Conservation (phyloP, 2,113 vertebrate species). For the Raja brachyura region DNA sequence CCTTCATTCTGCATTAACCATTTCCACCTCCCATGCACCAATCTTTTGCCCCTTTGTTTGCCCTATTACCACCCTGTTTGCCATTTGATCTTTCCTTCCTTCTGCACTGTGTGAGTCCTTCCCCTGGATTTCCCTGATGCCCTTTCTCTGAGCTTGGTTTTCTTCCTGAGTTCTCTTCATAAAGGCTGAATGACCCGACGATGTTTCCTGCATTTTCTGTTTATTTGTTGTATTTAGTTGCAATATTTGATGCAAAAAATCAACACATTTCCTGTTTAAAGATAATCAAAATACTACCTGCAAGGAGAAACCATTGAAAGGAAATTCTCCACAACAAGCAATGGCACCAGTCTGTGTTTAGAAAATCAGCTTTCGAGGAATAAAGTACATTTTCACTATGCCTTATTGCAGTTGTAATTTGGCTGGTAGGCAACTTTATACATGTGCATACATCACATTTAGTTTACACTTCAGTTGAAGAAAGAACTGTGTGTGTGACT, state of each 20-base stretch:
- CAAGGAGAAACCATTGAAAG: not conserved
- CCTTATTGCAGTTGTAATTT: not conserved
- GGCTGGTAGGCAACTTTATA: not conserved
- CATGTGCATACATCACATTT: not conserved
- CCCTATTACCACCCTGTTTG: not conserved
- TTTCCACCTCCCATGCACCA: not conserved
- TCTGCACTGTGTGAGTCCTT: not conserved
- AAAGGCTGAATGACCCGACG: not conserved
- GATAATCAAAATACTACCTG: not conserved
- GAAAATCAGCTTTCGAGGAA: slow-evolving; percentile 19
- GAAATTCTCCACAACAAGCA: not conserved
- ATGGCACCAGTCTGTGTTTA: not conserved
- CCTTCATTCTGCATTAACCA: not conserved
- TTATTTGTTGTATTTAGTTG: not conserved
- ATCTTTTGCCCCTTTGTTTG: not conserved
- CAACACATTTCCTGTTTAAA: not conserved
- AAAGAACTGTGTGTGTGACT: slow-evolving; percentile 23
- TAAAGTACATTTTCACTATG: not conserved
- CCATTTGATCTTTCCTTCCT: not conserved
- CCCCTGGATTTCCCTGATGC: too few species aligned
- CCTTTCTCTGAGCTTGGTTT: too few species aligned
- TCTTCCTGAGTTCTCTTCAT: not conserved
- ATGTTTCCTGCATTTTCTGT: not conserved
- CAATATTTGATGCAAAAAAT: not conserved
- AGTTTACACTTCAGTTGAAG: not conserved